Conservation (phyloP, 2,113 vertebrate species). For the Galbula dea region DNA sequence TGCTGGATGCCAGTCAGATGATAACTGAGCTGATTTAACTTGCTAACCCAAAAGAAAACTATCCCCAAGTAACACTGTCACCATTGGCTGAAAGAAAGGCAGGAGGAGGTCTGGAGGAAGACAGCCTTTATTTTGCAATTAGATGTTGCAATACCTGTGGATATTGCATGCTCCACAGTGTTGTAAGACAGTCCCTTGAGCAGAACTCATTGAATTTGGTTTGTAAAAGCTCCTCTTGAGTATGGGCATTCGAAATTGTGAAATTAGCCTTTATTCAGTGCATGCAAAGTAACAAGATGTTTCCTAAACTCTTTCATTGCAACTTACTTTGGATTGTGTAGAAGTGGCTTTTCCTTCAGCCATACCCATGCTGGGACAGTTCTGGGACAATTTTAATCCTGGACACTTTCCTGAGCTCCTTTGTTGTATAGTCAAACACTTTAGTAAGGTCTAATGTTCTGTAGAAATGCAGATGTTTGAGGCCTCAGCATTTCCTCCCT, state of each 20-base stretch:
- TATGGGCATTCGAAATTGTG: slow-evolving; percentile 21
- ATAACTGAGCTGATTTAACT: background rate
- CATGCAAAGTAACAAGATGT: background rate
- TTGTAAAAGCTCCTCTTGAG: slow-evolving; percentile 30
- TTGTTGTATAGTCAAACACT: background rate
- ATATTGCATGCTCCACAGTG: slow-evolving; percentile 26
- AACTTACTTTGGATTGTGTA: background rate
- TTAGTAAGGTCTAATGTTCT: background rate
- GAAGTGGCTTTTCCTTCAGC: background rate
- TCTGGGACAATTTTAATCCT: background rate
- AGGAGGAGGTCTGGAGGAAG: slow-evolving; percentile 1
- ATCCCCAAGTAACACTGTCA: background rate
- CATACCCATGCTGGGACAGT: background rate
- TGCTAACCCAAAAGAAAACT: background rate
- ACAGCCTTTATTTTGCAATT: slow-evolving; percentile 53
- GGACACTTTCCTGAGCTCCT: background rate
- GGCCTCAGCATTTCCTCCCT: background rate
- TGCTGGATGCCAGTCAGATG: background rate
- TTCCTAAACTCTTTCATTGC: background rate
- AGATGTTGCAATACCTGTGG: slow-evolving; percentile 61
- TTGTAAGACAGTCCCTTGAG: slow-evolving; percentile 58
- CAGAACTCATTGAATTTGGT: slow-evolving; percentile 44
- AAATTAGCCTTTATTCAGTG: slow-evolving; percentile 32
- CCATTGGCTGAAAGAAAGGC: background rate
- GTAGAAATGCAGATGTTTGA: background rate